Evolutionary conservation across 1,140 invertebrate species (phyloP), one percentile per base, ranked within the genome.

Genomic region (Caenorhabditis elegans): DNA sequence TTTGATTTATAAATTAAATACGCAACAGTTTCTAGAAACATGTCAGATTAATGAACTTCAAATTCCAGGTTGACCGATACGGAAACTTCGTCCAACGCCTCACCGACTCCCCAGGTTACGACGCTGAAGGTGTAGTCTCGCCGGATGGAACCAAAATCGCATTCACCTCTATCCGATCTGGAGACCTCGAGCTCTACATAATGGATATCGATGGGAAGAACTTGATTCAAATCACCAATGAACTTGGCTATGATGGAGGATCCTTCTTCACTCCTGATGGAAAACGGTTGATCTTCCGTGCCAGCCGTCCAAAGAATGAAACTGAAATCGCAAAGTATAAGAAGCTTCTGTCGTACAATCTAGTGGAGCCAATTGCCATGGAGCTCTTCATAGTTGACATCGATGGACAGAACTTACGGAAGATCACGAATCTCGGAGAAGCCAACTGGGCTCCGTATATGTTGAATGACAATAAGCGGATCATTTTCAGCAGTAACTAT

Each of bases 371-470:
- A 6, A 34, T 86, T 26, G 28, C 60, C 15, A 87, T 87, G 86
- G 86, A 87, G 43, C 36, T 87, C 3, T 87, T 86, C 48, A 55
- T 84, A 19, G 51, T 81, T 8, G 78, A 84, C 65, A 49, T 86
- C 26, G 86, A 83, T 70, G 82, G 82, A 36, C 79, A 60, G 31
- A 84, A 85, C 31, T 79, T 76, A 49, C 31, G 43, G 31, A 86
- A 87, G 51, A 83, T 87, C 47, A 87, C 86, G 24, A 65, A 83
- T 19, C 49, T 87, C 4, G 80, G 80, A 43, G 80, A 76, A 39
- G 84, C 86, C 10, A 87, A 80, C 60, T 87, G 86, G 86, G 86
- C 86, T 11, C 86, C 86, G 0, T 87, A 84, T 70, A 87, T 85
- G 82, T 70, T 86, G 3, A 80, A 80, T 28, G 86, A 87, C 47